Percentiles rank a stretch among this genome's conserved stretches.
These are phyloP conservation scores for Albula goreensis DNA, from an alignment of 2,113 vertebrate species.

Conservation along the genomic window DNA sequence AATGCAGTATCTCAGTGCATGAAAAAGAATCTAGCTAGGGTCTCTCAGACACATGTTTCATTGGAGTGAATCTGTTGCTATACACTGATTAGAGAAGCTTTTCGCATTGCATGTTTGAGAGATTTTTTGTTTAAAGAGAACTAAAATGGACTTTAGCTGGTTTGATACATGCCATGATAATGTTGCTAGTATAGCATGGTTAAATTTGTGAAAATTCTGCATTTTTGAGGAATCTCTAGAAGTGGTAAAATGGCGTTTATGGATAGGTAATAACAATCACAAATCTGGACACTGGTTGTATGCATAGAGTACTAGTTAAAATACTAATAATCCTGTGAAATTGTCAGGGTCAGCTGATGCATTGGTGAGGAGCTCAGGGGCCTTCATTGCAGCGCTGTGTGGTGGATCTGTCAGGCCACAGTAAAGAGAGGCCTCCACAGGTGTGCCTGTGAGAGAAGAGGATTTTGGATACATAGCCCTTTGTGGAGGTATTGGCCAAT, in stretches of 20 bases:
- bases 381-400: not conserved
- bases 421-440: not conserved
- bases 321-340: too few relatives aligned
- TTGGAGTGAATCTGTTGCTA: constrained; percentile 13
- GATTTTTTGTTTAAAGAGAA: too few relatives aligned
- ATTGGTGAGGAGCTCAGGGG: not conserved
- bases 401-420: not conserved
- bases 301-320: too few relatives aligned
- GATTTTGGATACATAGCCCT: not conserved
- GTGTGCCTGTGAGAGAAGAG: not conserved
- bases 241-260: too few relatives aligned
- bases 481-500: not conserved
- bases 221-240: too few relatives aligned
- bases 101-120: not conserved
- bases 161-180: not conserved
- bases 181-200: not conserved
- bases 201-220: not conserved
- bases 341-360: too few relatives aligned
- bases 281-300: too few relatives aligned
- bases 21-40: constrained; percentile 60
- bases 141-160: not conserved
- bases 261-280: too few relatives aligned
- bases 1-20: constrained; percentile 70
- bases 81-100: not conserved
- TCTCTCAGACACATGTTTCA: constrained; percentile 68